Conservation (phyloP, 2,797 vertebrate species). For the Mastacembelus armatus region DNA sequence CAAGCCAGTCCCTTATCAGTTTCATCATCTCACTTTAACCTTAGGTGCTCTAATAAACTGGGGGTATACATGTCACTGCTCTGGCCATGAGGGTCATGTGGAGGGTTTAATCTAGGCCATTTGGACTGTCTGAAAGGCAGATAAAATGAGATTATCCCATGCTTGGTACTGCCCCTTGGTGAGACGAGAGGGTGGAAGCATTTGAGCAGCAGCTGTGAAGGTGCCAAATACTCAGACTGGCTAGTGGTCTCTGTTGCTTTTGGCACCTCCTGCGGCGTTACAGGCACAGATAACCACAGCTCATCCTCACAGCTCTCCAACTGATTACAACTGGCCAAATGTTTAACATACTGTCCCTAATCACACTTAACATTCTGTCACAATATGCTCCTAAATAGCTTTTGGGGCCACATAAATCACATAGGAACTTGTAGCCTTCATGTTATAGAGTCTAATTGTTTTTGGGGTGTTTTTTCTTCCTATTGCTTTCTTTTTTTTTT, state of each 20-base stretch:
- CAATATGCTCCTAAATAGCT: constrained; percentile 70
- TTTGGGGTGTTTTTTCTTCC: constrained; percentile 50
- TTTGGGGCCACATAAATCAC: constrained; percentile 67
- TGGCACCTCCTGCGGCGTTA: constrained; percentile 76
- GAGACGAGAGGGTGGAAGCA: constrained; percentile 72
- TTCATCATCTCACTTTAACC: constrained; percentile 81
- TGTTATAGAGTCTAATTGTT: constrained; percentile 65
- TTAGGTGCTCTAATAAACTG: constrained; percentile 76
- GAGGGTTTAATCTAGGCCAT: constrained; percentile 82
- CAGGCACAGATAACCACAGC: constrained; percentile 68
- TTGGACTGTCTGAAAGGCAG: constrained; percentile 82
- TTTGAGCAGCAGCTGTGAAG: constrained; percentile 80
- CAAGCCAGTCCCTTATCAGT: constrained; percentile 69
- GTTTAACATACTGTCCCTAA: constrained; percentile 75
- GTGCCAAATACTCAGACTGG: constrained; percentile 79
- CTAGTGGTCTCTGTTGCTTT: constrained; percentile 78
- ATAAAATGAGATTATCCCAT: constrained; percentile 79
- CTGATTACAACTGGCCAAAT: constrained; percentile 78
- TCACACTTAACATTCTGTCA: constrained; percentile 72
- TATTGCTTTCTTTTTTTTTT: constrained; percentile 33
- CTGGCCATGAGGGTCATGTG: constrained; percentile 67
- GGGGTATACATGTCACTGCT: constrained; percentile 77
- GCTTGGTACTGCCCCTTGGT: constrained; percentile 67
- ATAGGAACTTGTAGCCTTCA: constrained; percentile 51
- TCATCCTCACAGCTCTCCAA: constrained; percentile 69